Conservation (phyloP, 2,888 invertebrate genomes). For the Xestia rhomboidea region DNA sequence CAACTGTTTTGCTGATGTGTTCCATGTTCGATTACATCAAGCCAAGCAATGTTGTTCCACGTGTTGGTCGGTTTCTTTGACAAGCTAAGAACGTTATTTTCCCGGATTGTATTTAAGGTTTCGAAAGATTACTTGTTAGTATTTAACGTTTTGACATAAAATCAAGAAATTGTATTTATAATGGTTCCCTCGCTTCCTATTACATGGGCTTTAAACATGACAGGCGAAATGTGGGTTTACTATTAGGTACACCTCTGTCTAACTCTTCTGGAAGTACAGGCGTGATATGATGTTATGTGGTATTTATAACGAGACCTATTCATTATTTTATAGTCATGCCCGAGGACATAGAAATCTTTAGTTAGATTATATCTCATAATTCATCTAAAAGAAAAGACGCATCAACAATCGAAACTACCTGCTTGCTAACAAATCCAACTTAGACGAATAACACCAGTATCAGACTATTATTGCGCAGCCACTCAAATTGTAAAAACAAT, state of each 20-base stretch:
- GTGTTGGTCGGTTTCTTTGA: not conserved
- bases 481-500: conserved; percentile 9
- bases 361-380: not conserved
- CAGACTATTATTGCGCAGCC: not conserved
- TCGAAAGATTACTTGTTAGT: not conserved
- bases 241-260: too few species aligned
- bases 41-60: not conserved
- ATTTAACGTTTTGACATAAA: not conserved
- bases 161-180: not conserved
- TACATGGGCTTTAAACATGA: too few species aligned
- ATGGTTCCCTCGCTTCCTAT: too few species aligned
- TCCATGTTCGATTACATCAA: conserved; percentile 3
- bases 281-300: too few species aligned
- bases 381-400: not conserved
- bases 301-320: not conserved
- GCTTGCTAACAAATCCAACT: not conserved
- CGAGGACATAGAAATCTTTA: not conserved
- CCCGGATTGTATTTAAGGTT: not conserved
- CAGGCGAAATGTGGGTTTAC: too few species aligned
- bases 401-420: not conserved
- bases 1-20: conserved; percentile 11
- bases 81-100: not conserved
- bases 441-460: not conserved
- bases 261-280: too few species aligned
- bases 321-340: not conserved